Evolutionary conservation across 2,888 invertebrate genomes (phyloP).

Genomic region (Pseudanteris insignis): DNA sequence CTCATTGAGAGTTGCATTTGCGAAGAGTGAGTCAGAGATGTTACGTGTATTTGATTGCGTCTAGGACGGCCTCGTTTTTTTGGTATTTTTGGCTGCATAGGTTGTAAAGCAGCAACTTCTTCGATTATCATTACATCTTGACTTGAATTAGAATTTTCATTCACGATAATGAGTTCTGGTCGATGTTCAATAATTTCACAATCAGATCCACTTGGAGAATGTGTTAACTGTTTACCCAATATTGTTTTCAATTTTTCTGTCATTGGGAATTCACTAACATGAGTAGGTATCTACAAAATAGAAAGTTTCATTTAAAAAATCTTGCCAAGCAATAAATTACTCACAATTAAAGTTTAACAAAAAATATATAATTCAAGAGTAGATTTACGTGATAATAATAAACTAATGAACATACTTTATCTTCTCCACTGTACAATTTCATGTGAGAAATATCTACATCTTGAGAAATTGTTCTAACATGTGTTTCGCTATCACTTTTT

Average conservation of each 20-base stretch:
- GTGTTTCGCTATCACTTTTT: slow-evolving; percentile 53
- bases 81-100: slow-evolving; percentile 55
- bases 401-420: too few relatives aligned
- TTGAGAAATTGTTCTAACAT: slow-evolving; percentile 60
- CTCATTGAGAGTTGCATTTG: slow-evolving; percentile 43
- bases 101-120: slow-evolving; percentile 56
- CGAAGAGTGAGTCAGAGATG: slow-evolving; percentile 12
- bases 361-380: too few relatives aligned
- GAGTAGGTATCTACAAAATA: slow-evolving; percentile 41
- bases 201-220: slow-evolving; percentile 55
- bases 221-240: slow-evolving; percentile 48
- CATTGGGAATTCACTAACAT: slow-evolving; percentile 48
- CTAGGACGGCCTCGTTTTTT: slow-evolving; percentile 63
- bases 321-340: too few relatives aligned
- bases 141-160: slow-evolving; percentile 64
- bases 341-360: too few relatives aligned
- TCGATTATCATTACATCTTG: slow-evolving; percentile 66
- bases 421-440: too few relatives aligned
- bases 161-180: slow-evolving; percentile 63
- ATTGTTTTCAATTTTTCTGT: slow-evolving; percentile 57
- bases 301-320: too few relatives aligned
- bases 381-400: too few relatives aligned
- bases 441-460: slow-evolving; percentile 63
- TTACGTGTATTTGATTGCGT: slow-evolving; percentile 48
- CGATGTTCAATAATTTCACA: slow-evolving; percentile 63